Evolutionary conservation across 2,797 vertebrate species (phyloP).

Genomic region (Anabacerthia variegaticeps): DNA sequence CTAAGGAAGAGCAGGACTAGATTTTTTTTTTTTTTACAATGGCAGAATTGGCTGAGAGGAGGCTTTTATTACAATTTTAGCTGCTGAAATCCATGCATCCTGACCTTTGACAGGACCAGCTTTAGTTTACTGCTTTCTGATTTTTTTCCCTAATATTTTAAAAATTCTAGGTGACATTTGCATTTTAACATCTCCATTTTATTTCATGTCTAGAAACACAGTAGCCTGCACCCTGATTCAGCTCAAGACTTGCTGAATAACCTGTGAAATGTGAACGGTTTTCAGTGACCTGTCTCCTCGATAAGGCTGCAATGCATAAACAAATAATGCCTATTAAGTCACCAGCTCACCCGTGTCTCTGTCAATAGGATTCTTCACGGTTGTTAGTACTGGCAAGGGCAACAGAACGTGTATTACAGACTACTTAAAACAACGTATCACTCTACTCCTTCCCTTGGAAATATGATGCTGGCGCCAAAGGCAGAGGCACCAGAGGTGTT

Average conservation of each 20-base stretch:
- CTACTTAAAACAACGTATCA: neutral
- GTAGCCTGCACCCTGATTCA: neutral
- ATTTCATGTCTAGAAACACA: neutral
- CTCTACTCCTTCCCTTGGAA: neutral
- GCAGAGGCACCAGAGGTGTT: neutral
- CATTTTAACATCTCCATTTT: neutral
- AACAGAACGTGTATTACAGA: neutral
- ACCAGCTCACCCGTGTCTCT: neutral
- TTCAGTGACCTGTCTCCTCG: neutral
- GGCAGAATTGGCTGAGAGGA: neutral
- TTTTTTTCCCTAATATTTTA: neutral
- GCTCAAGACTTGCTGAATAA: neutral
- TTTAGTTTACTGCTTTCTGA: neutral
- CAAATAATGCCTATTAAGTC: neutral
- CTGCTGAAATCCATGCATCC: neutral
- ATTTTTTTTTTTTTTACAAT: neutral
- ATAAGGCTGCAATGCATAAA: neutral
- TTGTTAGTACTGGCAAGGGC: neutral
- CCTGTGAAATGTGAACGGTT: neutral
- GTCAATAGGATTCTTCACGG: neutral
- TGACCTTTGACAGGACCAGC: neutral
- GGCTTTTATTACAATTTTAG: neutral
- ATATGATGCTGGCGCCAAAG: rapidly evolving
- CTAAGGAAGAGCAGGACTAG: neutral
- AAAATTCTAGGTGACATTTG: neutral